Evolutionary conservation across 2,113 vertebrate genomes (phyloP).

Genomic region (Otus sunia): DNA sequence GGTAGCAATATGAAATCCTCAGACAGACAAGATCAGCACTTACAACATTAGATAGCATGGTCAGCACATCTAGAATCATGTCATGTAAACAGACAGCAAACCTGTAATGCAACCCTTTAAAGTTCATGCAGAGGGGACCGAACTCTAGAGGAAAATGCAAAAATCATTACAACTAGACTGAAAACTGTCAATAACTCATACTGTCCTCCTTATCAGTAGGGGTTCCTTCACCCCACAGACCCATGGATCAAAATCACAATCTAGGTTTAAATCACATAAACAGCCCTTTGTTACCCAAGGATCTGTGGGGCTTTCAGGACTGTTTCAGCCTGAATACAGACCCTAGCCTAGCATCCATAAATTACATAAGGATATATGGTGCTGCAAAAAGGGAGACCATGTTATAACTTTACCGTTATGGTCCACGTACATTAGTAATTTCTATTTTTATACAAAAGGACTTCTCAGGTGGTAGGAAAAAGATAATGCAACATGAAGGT

Average conservation of each 20-base stretch:
- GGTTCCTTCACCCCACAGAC: background rate
- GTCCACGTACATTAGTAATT: background rate
- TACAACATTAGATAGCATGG: background rate
- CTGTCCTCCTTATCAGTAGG: background rate
- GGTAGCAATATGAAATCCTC: background rate
- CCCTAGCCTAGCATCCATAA: background rate
- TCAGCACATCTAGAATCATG: background rate
- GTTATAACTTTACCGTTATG: background rate
- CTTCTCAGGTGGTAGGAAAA: background rate
- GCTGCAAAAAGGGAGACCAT: background rate
- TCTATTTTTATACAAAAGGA: background rate
- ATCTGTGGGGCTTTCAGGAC: background rate
- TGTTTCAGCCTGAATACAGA: background rate
- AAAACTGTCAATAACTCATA: background rate
- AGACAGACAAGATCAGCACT: background rate
- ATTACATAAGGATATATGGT: background rate
- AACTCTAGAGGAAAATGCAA: background rate
- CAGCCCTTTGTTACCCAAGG: background rate
- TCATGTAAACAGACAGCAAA: background rate
- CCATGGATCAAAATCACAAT: background rate
- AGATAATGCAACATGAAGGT: background rate
- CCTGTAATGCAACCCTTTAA: background rate
- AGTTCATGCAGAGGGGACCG: background rate
- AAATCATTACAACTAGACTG: background rate
- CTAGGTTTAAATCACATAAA: background rate